These are phyloP conservation scores for Perca fluviatilis DNA, from an alignment of 2,113 vertebrate species.

Conservation along the genomic window DNA sequence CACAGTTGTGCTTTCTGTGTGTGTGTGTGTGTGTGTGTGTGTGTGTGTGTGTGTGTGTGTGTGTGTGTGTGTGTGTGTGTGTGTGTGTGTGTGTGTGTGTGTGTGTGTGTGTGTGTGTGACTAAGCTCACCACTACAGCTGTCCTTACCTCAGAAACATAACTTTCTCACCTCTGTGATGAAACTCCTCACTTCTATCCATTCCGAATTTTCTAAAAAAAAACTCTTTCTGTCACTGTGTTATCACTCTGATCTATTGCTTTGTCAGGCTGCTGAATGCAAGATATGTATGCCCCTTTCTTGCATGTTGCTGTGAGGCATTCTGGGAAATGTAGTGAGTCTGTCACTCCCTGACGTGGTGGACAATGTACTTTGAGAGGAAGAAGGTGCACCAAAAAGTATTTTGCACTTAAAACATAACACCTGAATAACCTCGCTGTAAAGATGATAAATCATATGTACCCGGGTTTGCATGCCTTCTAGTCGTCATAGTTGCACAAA, in stretches of 20 bases:
- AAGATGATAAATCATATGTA: background rate
- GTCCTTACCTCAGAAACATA: background rate
- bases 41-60: background rate
- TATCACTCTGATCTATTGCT: background rate
- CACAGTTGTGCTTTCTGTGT: constrained; percentile 5
- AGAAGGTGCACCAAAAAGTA: background rate
- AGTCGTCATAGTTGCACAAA: background rate
- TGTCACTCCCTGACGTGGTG: background rate
- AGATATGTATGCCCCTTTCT: background rate
- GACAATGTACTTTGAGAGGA: background rate
- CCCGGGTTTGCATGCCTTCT: too few relatives aligned
- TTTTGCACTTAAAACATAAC: background rate
- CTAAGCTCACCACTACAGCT: background rate
- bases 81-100: constrained; percentile 23
- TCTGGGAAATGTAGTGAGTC: constrained; percentile 20
- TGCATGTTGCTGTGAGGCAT: background rate
- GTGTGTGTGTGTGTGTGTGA: constrained; percentile 1
- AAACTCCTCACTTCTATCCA: background rate
- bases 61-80: background rate
- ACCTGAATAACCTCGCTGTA: background rate
- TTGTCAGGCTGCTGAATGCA: background rate
- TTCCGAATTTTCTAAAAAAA: background rate
- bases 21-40: constrained; percentile 28
- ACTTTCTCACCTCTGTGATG: background rate
- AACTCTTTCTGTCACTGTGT: background rate